These are phyloP conservation scores for Dinoponera quadriceps DNA, from an alignment of 1,140 invertebrate species.

Conservation along the genomic window DNA sequence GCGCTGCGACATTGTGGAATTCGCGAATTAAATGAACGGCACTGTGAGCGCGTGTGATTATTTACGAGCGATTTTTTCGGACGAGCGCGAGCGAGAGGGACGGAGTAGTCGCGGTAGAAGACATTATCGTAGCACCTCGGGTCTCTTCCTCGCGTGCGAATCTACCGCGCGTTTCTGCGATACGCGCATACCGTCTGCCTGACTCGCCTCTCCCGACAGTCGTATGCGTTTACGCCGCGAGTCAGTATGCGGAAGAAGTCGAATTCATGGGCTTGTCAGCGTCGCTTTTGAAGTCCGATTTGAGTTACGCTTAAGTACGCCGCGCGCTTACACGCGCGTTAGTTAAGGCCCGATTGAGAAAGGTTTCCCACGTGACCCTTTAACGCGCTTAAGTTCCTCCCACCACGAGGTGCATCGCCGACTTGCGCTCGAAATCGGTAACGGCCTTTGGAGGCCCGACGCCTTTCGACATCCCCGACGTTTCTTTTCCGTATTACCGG, in stretches of 20 bases:
- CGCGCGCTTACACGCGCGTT: neutral
- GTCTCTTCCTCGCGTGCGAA: constrained; percentile 27
- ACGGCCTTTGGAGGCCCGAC: neutral
- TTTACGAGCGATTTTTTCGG: constrained; percentile 37
- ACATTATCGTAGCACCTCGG: constrained; percentile 51
- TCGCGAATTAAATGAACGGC: constrained; percentile 26
- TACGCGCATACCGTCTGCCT: constrained; percentile 22
- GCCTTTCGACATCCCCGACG: neutral
- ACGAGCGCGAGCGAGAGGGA: neutral
- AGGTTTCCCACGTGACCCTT: constrained; percentile 17
- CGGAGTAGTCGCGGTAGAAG: neutral
- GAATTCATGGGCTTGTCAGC: constrained; percentile 67
- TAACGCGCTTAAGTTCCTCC: constrained; percentile 19
- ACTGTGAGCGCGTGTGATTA: constrained; percentile 16
- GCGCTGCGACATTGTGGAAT: constrained; percentile 28
- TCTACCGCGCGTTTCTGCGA: constrained; percentile 19
- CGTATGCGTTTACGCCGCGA: constrained; percentile 27
- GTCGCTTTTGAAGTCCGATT: constrained; percentile 53
- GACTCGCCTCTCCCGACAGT: neutral
- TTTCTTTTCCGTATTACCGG: constrained; percentile 12
- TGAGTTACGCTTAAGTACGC: constrained; percentile 50
- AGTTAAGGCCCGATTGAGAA: neutral
- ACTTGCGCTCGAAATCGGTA: neutral
- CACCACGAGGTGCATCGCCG: neutral
- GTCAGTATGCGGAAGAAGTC: constrained; percentile 64